Evolutionary conservation across 2,113 vertebrate species (phyloP), one percentile per base, ranked within the genome.

Genomic region (Gobius niger): DNA sequence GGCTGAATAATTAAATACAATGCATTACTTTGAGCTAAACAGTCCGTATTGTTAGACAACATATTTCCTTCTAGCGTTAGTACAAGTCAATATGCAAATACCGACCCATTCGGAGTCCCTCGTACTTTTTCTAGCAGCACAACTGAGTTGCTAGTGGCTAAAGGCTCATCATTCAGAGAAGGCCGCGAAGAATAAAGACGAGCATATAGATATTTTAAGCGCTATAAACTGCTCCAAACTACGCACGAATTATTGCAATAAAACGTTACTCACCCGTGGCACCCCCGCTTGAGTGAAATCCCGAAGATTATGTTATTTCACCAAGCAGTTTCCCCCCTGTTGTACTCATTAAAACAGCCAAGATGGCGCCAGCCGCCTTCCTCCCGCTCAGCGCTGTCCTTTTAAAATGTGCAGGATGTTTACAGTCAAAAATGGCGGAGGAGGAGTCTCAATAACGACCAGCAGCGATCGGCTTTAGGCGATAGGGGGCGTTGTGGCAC

Each of bases 351-450:
- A 91, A 92, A 90, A 86, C 86, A 88, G 85, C 80, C 89, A 93
- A 93, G 91, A 93, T 93, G 92, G 92, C 92, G 92, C 87, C 91
- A 90, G 86, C 73, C 89, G 89, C 85, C 89, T 88, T 91, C 90
- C 90, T 92, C 91, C 90, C 90, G 90, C 91, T 92, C 84, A 87
- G 56, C 78, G 84, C 84, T 82, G 85, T 89, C 87, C 90, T 91
- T 93, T 91, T 89, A 91, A 91, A 92, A 91, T 88, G 89, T 78
- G 81, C 90, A 91, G 91, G 92, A 93, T 92, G 92, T 93, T 93
- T 91, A 92, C 90, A 91, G 87, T 91, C 90, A 91, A 93, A 92
- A 87, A 86, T 82, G 80, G 82, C 62, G 78, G 83, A 82, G 87
- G 90, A 88, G 83, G 92, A 89, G 85, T 80, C 75, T 81, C 5